Evolutionary conservation across 2,888 invertebrate genomes (phyloP).

Genomic region (Scrobipalpa atriplicella): DNA sequence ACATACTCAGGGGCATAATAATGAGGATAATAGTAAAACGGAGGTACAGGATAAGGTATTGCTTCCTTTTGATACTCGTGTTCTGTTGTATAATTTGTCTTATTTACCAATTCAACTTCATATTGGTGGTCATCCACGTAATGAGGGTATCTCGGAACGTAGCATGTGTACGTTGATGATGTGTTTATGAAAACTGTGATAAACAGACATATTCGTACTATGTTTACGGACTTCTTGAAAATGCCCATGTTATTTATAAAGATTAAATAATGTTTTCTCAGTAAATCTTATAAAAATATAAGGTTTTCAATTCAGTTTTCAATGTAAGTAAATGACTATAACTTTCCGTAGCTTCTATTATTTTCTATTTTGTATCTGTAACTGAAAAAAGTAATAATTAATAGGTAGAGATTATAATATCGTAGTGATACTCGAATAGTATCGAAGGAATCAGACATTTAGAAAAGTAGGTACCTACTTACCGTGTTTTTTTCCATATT

Average conservation of each 20-base stretch:
- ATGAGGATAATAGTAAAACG: slow-evolving; percentile 11
- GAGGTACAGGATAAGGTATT: not conserved
- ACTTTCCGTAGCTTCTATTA: not conserved
- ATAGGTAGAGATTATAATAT: too few relatives aligned
- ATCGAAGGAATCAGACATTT: too few relatives aligned
- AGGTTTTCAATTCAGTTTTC: too few relatives aligned
- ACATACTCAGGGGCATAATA: slow-evolving; percentile 14
- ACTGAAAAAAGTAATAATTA: not conserved
- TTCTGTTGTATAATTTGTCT: not conserved
- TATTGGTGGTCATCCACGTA: slow-evolving; percentile 1
- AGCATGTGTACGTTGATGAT: slow-evolving; percentile 27
- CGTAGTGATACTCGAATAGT: too few relatives aligned
- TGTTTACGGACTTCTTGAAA: not conserved
- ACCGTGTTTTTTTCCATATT: too few relatives aligned
- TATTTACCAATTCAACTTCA: not conserved
- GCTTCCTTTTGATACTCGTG: not conserved
- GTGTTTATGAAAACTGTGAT: not conserved
- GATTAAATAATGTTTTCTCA: not conserved
- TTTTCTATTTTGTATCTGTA: not conserved
- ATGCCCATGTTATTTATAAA: not conserved
- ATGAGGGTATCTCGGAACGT: slow-evolving; percentile 34
- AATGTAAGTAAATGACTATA: too few relatives aligned
- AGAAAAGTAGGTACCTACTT: slow-evolving; percentile 1
- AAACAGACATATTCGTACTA: not conserved
- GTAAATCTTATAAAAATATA: too few relatives aligned